Evolutionary conservation across 1,140 invertebrate species (phyloP).

Genomic region (Lepidostoma basale): DNA sequence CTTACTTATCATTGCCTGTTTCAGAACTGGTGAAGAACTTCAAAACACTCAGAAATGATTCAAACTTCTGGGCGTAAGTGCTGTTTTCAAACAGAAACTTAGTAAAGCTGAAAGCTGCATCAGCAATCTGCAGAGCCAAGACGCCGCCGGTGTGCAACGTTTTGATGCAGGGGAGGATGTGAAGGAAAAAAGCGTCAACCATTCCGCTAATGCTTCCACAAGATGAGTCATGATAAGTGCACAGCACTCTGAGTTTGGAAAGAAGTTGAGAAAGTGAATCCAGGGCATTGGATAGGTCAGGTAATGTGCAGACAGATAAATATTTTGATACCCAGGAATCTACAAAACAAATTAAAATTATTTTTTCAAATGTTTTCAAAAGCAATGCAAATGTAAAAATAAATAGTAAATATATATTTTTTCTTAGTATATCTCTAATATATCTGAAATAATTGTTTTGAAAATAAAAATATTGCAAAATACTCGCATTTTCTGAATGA

Average conservation of each 20-base stretch:
- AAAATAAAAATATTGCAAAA: too few species aligned
- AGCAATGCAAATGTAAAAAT: too few species aligned
- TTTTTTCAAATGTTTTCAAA: too few species aligned
- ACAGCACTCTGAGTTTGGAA: slow-evolving; percentile 37
- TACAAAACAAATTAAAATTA: slow-evolving; percentile 28
- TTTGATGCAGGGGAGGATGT: slow-evolving; percentile 37
- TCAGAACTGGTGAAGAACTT: slow-evolving; percentile 38
- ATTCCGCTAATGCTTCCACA: slow-evolving; percentile 25
- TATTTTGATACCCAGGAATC: slow-evolving; percentile 44
- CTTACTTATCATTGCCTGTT: slow-evolving; percentile 35
- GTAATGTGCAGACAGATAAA: slow-evolving; percentile 34
- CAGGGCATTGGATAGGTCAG: slow-evolving; percentile 31
- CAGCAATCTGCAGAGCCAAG: slow-evolving; percentile 36
- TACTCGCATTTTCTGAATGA: too few species aligned
- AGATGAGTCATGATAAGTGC: slow-evolving; percentile 32
- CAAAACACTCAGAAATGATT: slow-evolving; percentile 30
- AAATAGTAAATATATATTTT: too few species aligned
- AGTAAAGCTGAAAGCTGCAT: slow-evolving; percentile 33
- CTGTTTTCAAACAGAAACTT: slow-evolving; percentile 41
- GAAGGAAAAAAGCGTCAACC: slow-evolving; percentile 31
- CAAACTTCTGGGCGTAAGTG: slow-evolving; percentile 26
- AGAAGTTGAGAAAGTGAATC: slow-evolving; percentile 29
- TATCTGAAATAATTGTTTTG: too few species aligned
- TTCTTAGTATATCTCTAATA: too few species aligned
- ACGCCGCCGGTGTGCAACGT: slow-evolving; percentile 32